These are phyloP conservation scores for Pristionchus exspectatus DNA, from an alignment of 2,888 invertebrate species.

Conservation along the genomic window DNA sequence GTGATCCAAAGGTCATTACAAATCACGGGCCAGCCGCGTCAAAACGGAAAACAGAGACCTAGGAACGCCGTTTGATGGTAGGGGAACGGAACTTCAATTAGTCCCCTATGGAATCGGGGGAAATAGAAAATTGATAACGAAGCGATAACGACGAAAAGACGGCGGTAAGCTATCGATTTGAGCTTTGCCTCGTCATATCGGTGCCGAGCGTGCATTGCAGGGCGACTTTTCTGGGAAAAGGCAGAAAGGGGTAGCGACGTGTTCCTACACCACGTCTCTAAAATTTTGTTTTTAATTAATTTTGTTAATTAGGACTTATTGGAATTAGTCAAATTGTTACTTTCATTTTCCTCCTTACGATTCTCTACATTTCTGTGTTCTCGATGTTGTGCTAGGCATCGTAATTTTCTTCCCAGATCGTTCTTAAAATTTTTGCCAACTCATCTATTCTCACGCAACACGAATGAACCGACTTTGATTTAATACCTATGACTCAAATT, in stretches of 20 bases:
- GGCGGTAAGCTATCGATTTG: slow-evolving; percentile 12
- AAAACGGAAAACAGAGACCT: neutral
- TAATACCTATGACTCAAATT: neutral
- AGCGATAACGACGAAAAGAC: neutral
- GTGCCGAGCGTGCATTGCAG: neutral
- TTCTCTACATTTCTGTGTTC: neutral
- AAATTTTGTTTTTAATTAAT: neutral
- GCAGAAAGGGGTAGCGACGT: neutral
- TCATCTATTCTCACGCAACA: neutral
- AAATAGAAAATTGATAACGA: slow-evolving; percentile 17
- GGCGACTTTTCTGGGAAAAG: neutral
- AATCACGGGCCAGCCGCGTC: neutral
- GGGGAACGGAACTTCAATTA: neutral
- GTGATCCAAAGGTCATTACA: neutral
- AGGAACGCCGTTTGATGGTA: neutral
- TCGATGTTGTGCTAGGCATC: neutral
- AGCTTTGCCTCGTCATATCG: slow-evolving; percentile 19
- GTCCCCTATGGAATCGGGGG: too few species aligned
- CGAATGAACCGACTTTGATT: neutral
- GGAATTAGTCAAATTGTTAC: neutral
- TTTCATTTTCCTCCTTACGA: neutral
- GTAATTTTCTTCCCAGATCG: neutral
- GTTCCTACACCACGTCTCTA: neutral
- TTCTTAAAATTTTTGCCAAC: neutral
- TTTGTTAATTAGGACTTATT: neutral